A percentile compares a stretch with the other conserved stretches of the same genome.
phyloP scores from a whole-genome alignment of 2,888 invertebrate genomes.

The Cerastis rubricosa region DNA sequence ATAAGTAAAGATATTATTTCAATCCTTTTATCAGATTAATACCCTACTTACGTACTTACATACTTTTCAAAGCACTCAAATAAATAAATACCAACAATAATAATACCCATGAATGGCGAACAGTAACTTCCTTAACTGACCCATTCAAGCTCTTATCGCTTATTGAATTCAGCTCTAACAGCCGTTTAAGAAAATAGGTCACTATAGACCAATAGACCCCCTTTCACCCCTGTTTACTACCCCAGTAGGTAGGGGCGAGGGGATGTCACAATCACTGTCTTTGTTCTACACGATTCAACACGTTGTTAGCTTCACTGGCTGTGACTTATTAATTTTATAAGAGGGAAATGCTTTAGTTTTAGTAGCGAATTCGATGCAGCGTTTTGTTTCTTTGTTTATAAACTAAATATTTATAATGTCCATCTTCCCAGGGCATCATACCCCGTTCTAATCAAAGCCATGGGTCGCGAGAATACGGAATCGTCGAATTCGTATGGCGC shows the following conservation, averaged over 20 bases:
- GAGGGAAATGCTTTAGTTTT: background rate
- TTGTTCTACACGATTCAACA: slow-evolving; percentile 40
- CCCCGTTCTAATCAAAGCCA: too few relatives aligned
- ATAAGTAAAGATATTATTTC: background rate
- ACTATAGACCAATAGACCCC: slow-evolving; percentile 23
- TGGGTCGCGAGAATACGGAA: too few relatives aligned
- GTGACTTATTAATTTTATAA: slow-evolving; percentile 23
- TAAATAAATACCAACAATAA: slow-evolving; percentile 1
- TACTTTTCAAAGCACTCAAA: background rate
- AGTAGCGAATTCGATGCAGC: background rate
- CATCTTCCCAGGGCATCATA: too few relatives aligned
- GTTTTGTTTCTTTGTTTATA: background rate
- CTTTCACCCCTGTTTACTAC: background rate
- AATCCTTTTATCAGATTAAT: background rate
- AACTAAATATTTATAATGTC: too few relatives aligned
- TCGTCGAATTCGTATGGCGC: too few relatives aligned
- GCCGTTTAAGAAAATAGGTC: slow-evolving; percentile 52
- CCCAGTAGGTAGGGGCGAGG: background rate
- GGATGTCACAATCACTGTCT: slow-evolving; percentile 24
- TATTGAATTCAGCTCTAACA: slow-evolving; percentile 45
- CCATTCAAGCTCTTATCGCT: slow-evolving; percentile 20
- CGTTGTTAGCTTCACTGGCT: slow-evolving; percentile 16
- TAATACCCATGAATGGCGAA: background rate
- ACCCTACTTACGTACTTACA: background rate
- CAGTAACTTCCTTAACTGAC: background rate